Base-by-base conservation (phyloP, 2,113 vertebrate genomes). In the Microtus montanus region DNA sequence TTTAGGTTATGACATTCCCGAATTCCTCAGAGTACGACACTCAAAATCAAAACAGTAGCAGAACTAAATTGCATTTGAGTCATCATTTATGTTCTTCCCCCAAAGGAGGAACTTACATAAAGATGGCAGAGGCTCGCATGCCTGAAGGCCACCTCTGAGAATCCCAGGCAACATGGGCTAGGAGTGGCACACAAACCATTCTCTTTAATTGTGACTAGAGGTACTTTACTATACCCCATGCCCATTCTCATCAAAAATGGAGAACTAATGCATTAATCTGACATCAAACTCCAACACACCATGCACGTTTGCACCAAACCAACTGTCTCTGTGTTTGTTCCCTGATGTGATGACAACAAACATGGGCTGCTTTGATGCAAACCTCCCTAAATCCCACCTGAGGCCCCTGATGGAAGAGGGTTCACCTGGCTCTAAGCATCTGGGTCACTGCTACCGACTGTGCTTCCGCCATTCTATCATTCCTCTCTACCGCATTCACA, bases 391-490 rank as follows among this genome's bases (percentile, higher is more conserved):
- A 82, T 14, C 12, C 84, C 61, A 14, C 8, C 15, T 47, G 35
- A 38, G 52, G 5, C 24, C 33, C 0, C 0, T 38, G 49, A 47
- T 38, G 9, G 20, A 90, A 58, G 19, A 38, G 74, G 61, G 68
- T 30, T 83, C 14, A 91, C 47, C 41, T 47, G 70, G 44, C 49
- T 87, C 86, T 91, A 41, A 0, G n/a, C 52, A 11, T 54, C 68
- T 35, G 44, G 54, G 85, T 73, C 52, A 26, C 10, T 66, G 86
- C 35, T 77, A n/a, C 10, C 14, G 19, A 33, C 70, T 58, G 6
- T 38, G 70, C 86, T 93, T 93, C 41, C 47, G 74, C 41, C 74
- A 63, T 47, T 41, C 35, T 22, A 64, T 79, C 64, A 94, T 49
- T 77, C 73, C 58, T 38, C 63, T 52, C 52, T 83, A 74, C 6